These are phyloP conservation scores for Plusia festucae DNA, from an alignment of 2,888 invertebrate genomes.

Conservation along the genomic window DNA sequence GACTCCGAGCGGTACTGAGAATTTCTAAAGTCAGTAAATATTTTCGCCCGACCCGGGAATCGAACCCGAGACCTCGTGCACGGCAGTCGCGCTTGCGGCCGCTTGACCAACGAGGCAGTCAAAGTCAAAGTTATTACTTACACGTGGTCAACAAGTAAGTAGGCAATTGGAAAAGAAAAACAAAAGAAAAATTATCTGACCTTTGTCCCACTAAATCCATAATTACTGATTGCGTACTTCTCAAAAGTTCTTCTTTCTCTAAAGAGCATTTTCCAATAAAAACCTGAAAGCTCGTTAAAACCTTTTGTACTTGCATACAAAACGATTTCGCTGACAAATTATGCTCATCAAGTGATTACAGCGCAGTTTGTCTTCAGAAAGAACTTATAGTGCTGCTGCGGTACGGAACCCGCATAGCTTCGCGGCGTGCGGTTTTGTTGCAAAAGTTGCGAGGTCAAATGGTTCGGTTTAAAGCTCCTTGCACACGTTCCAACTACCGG, in stretches of 20 bases:
- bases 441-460: slow-evolving; percentile 4
- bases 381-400: slow-evolving; percentile 2
- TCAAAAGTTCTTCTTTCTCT: not conserved
- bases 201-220: too few species aligned
- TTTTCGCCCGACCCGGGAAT: too few species aligned
- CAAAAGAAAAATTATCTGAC: too few species aligned
- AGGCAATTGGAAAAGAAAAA: too few species aligned
- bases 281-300: not conserved
- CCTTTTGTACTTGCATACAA: not conserved
- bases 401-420: slow-evolving; percentile 5
- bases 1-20: too few species aligned
- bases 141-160: too few species aligned
- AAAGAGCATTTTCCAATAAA: not conserved
- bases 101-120: too few species aligned
- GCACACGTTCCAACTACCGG: not conserved
- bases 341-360: slow-evolving; percentile 9
- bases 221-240: too few species aligned
- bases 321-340: slow-evolving; percentile 5
- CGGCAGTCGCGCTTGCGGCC: too few species aligned
- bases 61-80: too few species aligned
- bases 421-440: slow-evolving; percentile 5
- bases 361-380: slow-evolving; percentile 7
- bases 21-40: too few species aligned
- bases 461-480: not conserved
- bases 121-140: too few species aligned